These are phyloP conservation scores for Geococcyx californianus DNA, from an alignment of 2,113 vertebrate species.

Conservation along the genomic window DNA sequence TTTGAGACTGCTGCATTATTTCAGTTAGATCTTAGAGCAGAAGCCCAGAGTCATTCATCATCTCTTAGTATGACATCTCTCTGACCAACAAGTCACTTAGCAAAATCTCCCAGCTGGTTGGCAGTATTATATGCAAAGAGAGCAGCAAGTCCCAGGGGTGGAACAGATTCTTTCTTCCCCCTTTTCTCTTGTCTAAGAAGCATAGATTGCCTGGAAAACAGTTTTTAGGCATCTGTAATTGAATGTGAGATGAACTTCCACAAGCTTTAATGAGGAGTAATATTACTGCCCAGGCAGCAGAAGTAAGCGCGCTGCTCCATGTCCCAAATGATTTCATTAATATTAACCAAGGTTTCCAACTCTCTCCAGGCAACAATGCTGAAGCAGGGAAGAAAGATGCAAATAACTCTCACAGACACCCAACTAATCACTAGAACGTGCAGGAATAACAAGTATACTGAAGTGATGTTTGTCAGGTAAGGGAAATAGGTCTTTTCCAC, in stretches of 20 bases:
- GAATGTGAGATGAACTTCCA: slow-evolving; percentile 78
- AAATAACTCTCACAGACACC: slow-evolving; percentile 16
- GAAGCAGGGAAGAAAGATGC: slow-evolving; percentile 66
- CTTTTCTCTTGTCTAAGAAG: slow-evolving; percentile 2
- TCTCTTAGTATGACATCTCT: slow-evolving; percentile 66
- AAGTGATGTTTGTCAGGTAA: slow-evolving; percentile 37
- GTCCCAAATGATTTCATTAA: slow-evolving; percentile 86
- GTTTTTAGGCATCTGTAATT: slow-evolving; percentile 51
- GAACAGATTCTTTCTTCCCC: not conserved
- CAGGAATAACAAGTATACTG: slow-evolving; percentile 17
- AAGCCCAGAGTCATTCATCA: slow-evolving; percentile 80
- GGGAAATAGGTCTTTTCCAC: slow-evolving; percentile 17
- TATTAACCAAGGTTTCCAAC: slow-evolving; percentile 76
- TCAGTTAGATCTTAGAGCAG: slow-evolving; percentile 61
- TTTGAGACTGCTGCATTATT: slow-evolving; percentile 69
- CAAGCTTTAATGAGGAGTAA: slow-evolving; percentile 70
- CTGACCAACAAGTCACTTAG: slow-evolving; percentile 75
- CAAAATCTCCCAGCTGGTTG: slow-evolving; percentile 67
- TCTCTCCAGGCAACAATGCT: slow-evolving; percentile 63
- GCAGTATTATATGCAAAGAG: slow-evolving; percentile 30
- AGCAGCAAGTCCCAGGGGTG: not conserved
- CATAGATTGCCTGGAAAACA: slow-evolving; percentile 29
- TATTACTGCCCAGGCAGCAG: slow-evolving; percentile 67
- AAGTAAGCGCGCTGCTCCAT: slow-evolving; percentile 66
- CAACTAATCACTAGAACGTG: slow-evolving; percentile 38